Percentiles rank a stretch among this genome's conserved stretches.
Evolutionary conservation across 2,113 vertebrate genomes (phyloP).

Genomic region (Symphodus melops): DNA sequence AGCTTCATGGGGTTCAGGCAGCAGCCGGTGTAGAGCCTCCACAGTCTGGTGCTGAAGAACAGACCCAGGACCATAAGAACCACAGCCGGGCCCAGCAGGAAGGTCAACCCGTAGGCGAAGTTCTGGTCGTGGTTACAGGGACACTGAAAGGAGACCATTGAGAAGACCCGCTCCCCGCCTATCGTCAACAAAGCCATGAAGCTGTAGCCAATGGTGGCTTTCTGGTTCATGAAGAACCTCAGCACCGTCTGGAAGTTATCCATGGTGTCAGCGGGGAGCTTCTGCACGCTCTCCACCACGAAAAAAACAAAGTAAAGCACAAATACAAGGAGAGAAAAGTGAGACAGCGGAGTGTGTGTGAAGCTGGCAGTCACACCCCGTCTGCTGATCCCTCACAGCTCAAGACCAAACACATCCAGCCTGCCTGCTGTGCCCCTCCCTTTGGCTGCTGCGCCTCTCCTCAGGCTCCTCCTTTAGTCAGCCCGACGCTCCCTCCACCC

Average conservation of each 20-base stretch:
- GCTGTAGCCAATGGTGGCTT: conserved; percentile 91
- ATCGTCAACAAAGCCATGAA: conserved; percentile 92
- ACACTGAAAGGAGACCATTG: conserved; percentile 92
- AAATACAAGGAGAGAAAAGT: not conserved
- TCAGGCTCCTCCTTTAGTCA: conserved; percentile 50
- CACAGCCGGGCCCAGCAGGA: conserved; percentile 89
- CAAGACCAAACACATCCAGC: conserved; percentile 33
- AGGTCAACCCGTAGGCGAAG: conserved; percentile 87
- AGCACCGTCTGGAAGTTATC: conserved; percentile 87
- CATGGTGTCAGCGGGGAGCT: conserved; percentile 75
- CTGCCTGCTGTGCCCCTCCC: conserved; percentile 46
- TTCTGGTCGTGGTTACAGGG: conserved; percentile 90
- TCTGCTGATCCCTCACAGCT: conserved; percentile 10
- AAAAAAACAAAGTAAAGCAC: not conserved
- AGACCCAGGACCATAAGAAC: conserved; percentile 88
- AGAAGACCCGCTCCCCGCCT: conserved; percentile 90
- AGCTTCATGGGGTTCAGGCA: conserved; percentile 83
- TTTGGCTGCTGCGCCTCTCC: conserved; percentile 1
- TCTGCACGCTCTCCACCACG: not conserved
- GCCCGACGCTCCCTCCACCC: conserved; percentile 7
- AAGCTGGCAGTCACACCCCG: conserved; percentile 8
- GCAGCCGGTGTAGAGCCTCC: conserved; percentile 94
- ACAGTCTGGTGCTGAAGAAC: conserved; percentile 86
- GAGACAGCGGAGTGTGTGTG: not conserved
- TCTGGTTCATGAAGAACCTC: conserved; percentile 88